phyloP scores from a whole-genome alignment of 2,113 vertebrate genomes.

The Oncorhynchus tshawytscha region DNA sequence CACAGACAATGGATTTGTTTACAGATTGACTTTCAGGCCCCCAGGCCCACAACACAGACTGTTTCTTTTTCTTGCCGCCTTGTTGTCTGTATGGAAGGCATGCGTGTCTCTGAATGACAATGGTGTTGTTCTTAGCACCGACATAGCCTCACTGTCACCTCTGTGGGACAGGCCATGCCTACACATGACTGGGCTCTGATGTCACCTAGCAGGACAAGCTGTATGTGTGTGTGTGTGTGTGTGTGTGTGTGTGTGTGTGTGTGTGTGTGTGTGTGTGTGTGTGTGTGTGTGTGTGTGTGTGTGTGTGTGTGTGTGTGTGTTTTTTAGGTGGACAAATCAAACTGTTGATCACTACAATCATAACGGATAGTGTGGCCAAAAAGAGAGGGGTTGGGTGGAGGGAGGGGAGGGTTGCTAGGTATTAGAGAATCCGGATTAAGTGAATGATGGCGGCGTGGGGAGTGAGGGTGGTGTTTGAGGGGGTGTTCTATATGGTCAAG shows the following conservation, averaged over 20 bases:
- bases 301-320: neutral
- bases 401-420: slow-evolving; percentile 8
- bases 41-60: slow-evolving; percentile 31
- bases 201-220: neutral
- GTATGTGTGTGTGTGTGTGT: neutral
- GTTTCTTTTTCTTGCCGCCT: slow-evolving; percentile 49
- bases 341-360: neutral
- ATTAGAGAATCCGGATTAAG: no score
- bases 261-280: slow-evolving; percentile 11
- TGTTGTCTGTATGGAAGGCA: slow-evolving; percentile 45
- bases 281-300: slow-evolving; percentile 1
- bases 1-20: slow-evolving; percentile 60
- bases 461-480: no score
- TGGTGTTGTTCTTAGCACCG: slow-evolving; percentile 46
- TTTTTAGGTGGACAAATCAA: neutral
- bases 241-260: neutral
- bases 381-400: neutral
- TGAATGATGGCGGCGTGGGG: no score
- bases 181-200: neutral
- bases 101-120: slow-evolving; percentile 68
- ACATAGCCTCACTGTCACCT: slow-evolving; percentile 36
- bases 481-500: no score
- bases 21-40: slow-evolving; percentile 48
- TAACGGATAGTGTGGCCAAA: neutral
- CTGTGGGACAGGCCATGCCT: slow-evolving; percentile 4